These are phyloP conservation scores for Meiosimyza decipiens DNA, from an alignment of 2,888 invertebrate genomes.

Conservation along the genomic window DNA sequence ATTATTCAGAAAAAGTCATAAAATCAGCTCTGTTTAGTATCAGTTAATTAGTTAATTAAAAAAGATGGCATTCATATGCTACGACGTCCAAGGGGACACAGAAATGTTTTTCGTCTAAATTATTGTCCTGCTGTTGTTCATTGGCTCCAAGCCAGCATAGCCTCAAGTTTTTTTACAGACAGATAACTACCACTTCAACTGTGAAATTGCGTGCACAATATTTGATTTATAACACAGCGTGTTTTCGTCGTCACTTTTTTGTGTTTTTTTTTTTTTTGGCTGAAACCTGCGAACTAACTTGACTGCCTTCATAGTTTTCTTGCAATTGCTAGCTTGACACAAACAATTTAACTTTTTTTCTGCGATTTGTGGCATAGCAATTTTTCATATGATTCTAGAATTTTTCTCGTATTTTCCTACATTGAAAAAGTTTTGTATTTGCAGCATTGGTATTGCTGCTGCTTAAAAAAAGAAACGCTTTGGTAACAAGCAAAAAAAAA, in stretches of 20 bases:
- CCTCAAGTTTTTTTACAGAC: no score
- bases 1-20: no score
- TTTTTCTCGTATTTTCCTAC: not conserved
- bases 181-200: slow-evolving; percentile 16
- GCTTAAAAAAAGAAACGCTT: no score
- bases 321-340: not conserved
- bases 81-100: no score
- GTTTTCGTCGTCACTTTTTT: not conserved
- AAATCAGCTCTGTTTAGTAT: no score
- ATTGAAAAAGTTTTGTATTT: not conserved
- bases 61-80: no score
- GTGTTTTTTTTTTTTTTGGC: not conserved
- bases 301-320: not conserved
- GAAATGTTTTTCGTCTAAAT: no score
- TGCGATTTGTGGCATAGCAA: not conserved
- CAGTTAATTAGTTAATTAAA: no score
- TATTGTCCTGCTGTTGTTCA: no score
- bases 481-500: no score
- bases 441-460: no score
- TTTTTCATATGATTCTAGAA: not conserved
- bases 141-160: no score
- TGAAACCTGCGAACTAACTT: not conserved
- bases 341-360: not conserved
- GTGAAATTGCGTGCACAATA: slow-evolving; percentile 42
- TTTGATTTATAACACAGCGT: slow-evolving; percentile 38